Evolutionary conservation across 2,113 vertebrate genomes (phyloP).

Genomic region (Psittacus erithacus): DNA sequence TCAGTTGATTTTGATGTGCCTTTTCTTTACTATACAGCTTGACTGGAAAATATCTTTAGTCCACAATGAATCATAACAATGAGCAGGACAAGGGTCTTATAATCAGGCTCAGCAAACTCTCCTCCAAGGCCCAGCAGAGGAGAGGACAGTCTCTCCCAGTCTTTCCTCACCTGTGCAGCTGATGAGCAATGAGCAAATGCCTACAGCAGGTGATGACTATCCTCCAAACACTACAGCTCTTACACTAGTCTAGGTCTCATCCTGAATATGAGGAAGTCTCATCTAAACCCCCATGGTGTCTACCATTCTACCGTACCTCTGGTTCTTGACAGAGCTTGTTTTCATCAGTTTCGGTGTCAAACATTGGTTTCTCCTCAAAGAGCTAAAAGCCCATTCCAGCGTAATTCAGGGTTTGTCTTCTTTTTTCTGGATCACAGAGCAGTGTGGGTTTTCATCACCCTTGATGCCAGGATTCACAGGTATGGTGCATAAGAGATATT

Average conservation of each 20-base stretch:
- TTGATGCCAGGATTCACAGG: not conserved
- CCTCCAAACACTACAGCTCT: not conserved
- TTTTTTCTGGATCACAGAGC: not conserved
- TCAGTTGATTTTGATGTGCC: not conserved
- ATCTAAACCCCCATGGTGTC: not conserved
- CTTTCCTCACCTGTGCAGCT: not conserved
- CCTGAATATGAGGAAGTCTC: not conserved
- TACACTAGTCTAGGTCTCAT: not conserved
- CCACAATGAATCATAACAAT: not conserved
- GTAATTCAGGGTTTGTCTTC: not conserved
- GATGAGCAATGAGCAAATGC: not conserved
- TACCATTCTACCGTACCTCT: not conserved
- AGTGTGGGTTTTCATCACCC: not conserved
- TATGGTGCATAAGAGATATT: not conserved
- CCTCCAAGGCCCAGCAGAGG: not conserved
- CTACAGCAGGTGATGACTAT: not conserved
- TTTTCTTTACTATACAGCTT: not conserved
- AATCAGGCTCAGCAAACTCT: not conserved
- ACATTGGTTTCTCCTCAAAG: not conserved
- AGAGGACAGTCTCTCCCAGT: not conserved
- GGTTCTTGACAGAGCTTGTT: not conserved
- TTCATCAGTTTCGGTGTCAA: not conserved
- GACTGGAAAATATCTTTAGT: not conserved
- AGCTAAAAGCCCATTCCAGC: not conserved
- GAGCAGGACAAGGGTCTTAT: not conserved